Conservation (phyloP, 2,888 invertebrate species). For the Parascotia fuliginaria region DNA sequence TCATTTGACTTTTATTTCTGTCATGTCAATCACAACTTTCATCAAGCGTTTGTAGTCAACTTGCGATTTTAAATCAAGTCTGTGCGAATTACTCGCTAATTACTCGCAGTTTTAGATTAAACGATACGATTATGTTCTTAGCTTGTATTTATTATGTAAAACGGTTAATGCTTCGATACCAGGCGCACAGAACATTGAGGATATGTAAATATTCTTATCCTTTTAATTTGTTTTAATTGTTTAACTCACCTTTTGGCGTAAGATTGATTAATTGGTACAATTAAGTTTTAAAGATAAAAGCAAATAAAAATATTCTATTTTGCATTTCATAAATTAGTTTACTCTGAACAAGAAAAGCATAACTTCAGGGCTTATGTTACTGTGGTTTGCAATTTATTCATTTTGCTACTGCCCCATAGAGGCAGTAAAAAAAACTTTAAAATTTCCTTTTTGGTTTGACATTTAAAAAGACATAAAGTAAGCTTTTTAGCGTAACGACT, state of each 20-base stretch:
- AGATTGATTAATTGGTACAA: not conserved
- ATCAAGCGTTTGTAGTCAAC: constrained; percentile 21
- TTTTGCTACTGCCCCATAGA: no score
- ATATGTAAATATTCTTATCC: constrained; percentile 3
- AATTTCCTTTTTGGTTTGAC: no score
- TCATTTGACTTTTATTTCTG: constrained; percentile 16
- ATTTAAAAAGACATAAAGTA: no score
- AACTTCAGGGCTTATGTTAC: no score
- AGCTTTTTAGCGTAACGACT: no score
- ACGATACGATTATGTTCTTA: constrained; percentile 37
- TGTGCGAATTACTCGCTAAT: constrained; percentile 23
- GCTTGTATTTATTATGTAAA: constrained; percentile 32
- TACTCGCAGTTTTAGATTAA: constrained; percentile 26
- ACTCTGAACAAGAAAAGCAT: no score
- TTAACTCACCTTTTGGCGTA: constrained; percentile 8
- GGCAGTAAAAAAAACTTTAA: no score
- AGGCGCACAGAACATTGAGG: constrained; percentile 7
- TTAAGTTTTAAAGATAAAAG: no score
- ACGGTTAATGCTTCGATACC: constrained; percentile 18
- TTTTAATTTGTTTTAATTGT: not conserved
- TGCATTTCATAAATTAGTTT: no score
- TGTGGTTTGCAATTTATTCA: no score
- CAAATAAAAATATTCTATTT: no score
- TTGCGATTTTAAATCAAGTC: constrained; percentile 24
- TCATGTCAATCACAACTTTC: constrained; percentile 19